Evolutionary conservation across 2,888 invertebrate species (phyloP).

Genomic region (Drosophila fungiperda): DNA sequence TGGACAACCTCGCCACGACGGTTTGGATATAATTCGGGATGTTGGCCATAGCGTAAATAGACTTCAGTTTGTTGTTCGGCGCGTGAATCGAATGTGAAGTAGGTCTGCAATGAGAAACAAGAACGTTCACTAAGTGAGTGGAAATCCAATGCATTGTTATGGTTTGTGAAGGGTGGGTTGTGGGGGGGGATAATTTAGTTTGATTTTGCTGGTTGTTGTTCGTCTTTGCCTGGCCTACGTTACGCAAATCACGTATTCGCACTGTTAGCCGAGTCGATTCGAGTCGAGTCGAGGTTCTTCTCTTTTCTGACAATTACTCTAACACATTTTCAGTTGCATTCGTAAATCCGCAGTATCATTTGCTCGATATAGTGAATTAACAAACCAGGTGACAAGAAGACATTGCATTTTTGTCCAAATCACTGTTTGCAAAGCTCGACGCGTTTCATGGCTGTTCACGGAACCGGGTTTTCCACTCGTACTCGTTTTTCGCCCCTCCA

Average conservation of each 20-base stretch:
- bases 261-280: slow-evolving; percentile 9
- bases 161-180: background rate
- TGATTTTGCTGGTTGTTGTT: slow-evolving; percentile 3
- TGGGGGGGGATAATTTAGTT: background rate
- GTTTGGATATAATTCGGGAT: slow-evolving; percentile 96
- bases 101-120: slow-evolving; percentile 86
- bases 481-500: background rate
- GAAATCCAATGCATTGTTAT: slow-evolving; percentile 31
- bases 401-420: slow-evolving; percentile 40
- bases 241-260: slow-evolving; percentile 71
- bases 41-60: slow-evolving; percentile 95
- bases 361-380: slow-evolving; percentile 20
- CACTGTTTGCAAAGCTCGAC: slow-evolving; percentile 37
- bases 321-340: background rate
- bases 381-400: slow-evolving; percentile 29
- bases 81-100: slow-evolving; percentile 92
- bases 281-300: background rate
- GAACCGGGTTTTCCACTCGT: background rate
- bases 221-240: slow-evolving; percentile 2
- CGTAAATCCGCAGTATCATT: slow-evolving; percentile 51
- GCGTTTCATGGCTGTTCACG: slow-evolving; percentile 9
- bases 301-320: slow-evolving; percentile 41
- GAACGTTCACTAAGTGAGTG: slow-evolving; percentile 23
- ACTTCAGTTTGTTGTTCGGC: slow-evolving; percentile 97
- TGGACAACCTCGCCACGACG: slow-evolving; percentile 94